These are phyloP conservation scores for Cololabis saira DNA, from an alignment of 2,113 vertebrate genomes.

Conservation along the genomic window DNA sequence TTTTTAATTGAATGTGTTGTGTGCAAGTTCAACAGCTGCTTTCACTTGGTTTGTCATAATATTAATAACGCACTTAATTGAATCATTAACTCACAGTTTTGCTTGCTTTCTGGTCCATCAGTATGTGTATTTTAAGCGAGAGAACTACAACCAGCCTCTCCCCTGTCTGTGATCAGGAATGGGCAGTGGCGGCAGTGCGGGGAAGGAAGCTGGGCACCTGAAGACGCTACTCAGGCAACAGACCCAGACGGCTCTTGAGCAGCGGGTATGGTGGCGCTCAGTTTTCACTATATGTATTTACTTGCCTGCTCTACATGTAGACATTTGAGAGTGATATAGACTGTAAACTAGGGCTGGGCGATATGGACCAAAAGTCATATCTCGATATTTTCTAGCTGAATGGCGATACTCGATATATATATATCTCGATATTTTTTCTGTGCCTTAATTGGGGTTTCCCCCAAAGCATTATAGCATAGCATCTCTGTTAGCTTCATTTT, in stretches of 20 bases:
- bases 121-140: conserved; percentile 12
- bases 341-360: background rate
- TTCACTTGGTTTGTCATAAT: conserved; percentile 14
- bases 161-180: conserved; percentile 86
- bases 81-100: conserved; percentile 6
- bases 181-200: conserved; percentile 96
- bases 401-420: too few species aligned
- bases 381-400: too few species aligned
- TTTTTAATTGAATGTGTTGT: background rate
- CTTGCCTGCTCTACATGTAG: background rate
- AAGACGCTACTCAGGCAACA: conserved; percentile 96
- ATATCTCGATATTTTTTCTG: too few species aligned
- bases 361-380: too few species aligned
- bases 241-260: conserved; percentile 94
- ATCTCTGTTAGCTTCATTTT: too few species aligned
- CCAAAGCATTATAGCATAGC: too few species aligned
- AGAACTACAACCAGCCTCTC: conserved; percentile 38
- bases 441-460: too few species aligned
- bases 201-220: conserved; percentile 94
- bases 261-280: conserved; percentile 87
- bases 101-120: conserved; percentile 9
- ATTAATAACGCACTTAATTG: background rate
- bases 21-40: conserved; percentile 4
- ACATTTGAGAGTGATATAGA: conserved; percentile 11
- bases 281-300: background rate